Percentiles rank a stretch among this genome's conserved stretches.
These are phyloP conservation scores for Cheilosia vulpina DNA, from an alignment of 2,888 invertebrate genomes.

Conservation along the genomic window DNA sequence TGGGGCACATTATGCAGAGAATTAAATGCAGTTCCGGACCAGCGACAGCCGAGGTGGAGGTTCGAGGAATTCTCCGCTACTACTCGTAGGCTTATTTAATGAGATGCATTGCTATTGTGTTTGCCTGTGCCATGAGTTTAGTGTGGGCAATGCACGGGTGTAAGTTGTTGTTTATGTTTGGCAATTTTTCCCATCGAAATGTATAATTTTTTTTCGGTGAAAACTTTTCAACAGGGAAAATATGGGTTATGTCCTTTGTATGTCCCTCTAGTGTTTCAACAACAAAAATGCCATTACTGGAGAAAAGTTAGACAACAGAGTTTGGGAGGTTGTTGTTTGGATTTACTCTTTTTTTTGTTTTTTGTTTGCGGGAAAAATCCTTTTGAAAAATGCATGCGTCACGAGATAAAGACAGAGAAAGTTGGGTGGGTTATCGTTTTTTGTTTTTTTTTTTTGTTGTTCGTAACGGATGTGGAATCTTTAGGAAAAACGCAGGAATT, in stretches of 20 bases:
- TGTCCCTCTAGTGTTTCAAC: constrained; percentile 46
- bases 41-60: constrained; percentile 1
- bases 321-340: constrained; percentile 21
- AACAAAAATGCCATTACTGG: constrained; percentile 65
- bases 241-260: constrained; percentile 67
- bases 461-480: constrained; percentile 64
- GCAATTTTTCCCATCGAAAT: constrained; percentile 5
- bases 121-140: not conserved
- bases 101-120: constrained; percentile 67
- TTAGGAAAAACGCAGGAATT: constrained; percentile 12
- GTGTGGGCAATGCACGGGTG: constrained; percentile 24
- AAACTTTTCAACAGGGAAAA: constrained; percentile 54
- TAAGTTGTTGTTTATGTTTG: constrained; percentile 52
- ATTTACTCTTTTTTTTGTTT: constrained; percentile 7
- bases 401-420: constrained; percentile 39
- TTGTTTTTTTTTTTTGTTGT: constrained; percentile 28
- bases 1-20: constrained; percentile 72
- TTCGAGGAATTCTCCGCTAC: not conserved
- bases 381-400: constrained; percentile 71
- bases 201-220: not conserved
- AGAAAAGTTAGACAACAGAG: constrained; percentile 68
- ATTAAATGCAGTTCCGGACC: constrained; percentile 68
- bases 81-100: constrained; percentile 70
- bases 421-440: constrained; percentile 54
- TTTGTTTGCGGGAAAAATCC: constrained; percentile 16